Conservation (phyloP, 2,113 vertebrate genomes). For the Irena cyanogastra region DNA sequence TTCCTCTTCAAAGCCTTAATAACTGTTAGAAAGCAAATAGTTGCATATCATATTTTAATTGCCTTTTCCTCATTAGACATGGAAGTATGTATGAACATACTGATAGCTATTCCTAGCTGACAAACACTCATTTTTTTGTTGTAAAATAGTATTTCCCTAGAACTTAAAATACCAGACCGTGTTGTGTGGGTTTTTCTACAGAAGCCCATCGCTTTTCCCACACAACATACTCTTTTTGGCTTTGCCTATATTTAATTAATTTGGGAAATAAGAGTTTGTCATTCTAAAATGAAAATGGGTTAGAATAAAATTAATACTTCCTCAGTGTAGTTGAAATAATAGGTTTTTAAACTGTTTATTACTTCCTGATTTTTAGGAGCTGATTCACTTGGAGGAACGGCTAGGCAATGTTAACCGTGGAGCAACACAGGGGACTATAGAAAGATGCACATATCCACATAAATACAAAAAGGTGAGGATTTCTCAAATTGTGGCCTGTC, state of each 20-base stretch:
- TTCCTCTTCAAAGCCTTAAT: neutral
- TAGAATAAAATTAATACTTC: neutral
- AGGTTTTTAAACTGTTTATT: constrained; percentile 30
- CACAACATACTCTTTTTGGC: neutral
- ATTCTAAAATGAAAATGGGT: neutral
- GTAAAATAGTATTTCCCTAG: neutral
- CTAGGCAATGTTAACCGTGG: constrained; percentile 97
- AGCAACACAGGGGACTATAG: constrained; percentile 98
- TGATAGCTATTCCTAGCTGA: neutral
- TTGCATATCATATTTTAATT: neutral
- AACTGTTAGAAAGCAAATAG: constrained; percentile 4
- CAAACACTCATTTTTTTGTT: neutral
- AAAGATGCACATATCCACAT: constrained; percentile 99
- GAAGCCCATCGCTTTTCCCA: neutral
- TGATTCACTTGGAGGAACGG: constrained; percentile 97
- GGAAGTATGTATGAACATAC: neutral
- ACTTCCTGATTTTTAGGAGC: constrained; percentile 78
- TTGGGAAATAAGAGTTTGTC: neutral
- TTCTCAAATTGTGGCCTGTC: neutral
- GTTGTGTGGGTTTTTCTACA: neutral
- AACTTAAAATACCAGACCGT: neutral
- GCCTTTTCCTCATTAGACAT: neutral
- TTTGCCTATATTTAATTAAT: neutral
- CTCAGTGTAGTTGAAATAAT: neutral
- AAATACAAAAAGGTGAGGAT: constrained; percentile 97